These are phyloP conservation scores for Sander vitreus DNA, from an alignment of 2,113 vertebrate species.

Conservation along the genomic window DNA sequence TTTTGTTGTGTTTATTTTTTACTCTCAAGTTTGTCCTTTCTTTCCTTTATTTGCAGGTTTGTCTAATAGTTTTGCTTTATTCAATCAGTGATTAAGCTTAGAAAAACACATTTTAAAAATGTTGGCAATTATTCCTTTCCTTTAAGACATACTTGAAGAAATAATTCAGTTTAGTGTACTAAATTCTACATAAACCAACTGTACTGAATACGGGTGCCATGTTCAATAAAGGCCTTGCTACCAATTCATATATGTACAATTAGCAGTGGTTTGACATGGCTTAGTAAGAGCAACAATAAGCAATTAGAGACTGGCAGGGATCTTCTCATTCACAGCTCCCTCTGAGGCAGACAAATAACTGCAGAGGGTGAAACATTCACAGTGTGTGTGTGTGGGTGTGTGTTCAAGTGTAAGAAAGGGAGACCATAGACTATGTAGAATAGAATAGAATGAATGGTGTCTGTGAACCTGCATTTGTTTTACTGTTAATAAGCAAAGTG, in stretches of 20 bases:
- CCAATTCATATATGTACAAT: conserved; percentile 70
- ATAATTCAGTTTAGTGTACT: not conserved
- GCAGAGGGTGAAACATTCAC: conserved; percentile 37
- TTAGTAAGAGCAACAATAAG: conserved; percentile 72
- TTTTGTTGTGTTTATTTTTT: not conserved
- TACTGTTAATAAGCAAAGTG: conserved; percentile 4
- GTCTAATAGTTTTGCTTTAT: not conserved
- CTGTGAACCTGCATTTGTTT: conserved; percentile 35
- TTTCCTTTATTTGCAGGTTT: not conserved
- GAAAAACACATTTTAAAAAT: not conserved
- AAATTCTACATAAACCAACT: conserved; percentile 17
- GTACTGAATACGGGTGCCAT: conserved; percentile 16
- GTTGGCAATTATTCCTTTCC: not conserved
- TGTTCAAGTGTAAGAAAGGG: conserved; percentile 25
- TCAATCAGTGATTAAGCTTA: not conserved
- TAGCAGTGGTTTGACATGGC: conserved; percentile 46
- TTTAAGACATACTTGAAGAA: not conserved
- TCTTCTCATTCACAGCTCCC: conserved; percentile 61
- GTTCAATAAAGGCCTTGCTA: conserved; percentile 69
- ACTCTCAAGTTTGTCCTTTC: not conserved
- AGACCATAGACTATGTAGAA: not conserved
- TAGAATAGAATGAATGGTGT: conserved; percentile 37
- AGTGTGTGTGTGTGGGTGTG: conserved; percentile 18
- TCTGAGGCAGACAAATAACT: conserved; percentile 39
- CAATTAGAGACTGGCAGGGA: conserved; percentile 68